Base-by-base conservation (phyloP, 1,140 invertebrate genomes). In the Epicauta chinensis region DNA sequence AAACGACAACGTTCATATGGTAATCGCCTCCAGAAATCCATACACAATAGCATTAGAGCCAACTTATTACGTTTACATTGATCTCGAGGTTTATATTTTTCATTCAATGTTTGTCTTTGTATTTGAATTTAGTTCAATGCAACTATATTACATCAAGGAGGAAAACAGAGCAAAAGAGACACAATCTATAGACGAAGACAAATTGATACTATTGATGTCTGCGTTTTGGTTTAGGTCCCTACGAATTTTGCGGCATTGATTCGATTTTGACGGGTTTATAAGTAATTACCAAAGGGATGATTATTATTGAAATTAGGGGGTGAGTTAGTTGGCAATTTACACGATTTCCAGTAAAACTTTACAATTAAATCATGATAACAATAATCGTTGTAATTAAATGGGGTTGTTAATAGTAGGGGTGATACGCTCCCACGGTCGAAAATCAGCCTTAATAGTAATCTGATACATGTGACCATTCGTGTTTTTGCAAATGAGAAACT, bases 61-160 rank as follows among this genome's bases (percentile, higher is more conserved):
- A 62, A 68, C 66, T 70, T 70, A 70, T 70, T 70, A 67, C 68
- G 66, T 70, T 70, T 70, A 68, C 68, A 70, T 67, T 70, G 68
- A 70, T 70, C 68, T 68, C 66, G 68, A 70, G 60, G 62, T 64
- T 65, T 59, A 64, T 64, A 67, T 67, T 66, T 66, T 66, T 66
- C 63, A 60, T 59, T 58, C 50, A 56, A 55, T 66, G 62, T 66
- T 66, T 66, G 63, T 66, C 61, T 63, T 66, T 63, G 62, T 65
- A 63, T 66, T 66, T 63, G 64, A 66, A 66, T 60, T 64, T 66
- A 58, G 65, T 67, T 42, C 62, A 60, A 57, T 67, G 62, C 50
- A 56, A 58, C 48, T 60, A 68, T 48, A 23, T 23, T 23, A 23
- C 23, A 23, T 23, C 4, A 23, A 23, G 7, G 23, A n/a, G 23